phyloP scores from a whole-genome alignment of 2,888 invertebrate species.

The Myathropa florea region DNA sequence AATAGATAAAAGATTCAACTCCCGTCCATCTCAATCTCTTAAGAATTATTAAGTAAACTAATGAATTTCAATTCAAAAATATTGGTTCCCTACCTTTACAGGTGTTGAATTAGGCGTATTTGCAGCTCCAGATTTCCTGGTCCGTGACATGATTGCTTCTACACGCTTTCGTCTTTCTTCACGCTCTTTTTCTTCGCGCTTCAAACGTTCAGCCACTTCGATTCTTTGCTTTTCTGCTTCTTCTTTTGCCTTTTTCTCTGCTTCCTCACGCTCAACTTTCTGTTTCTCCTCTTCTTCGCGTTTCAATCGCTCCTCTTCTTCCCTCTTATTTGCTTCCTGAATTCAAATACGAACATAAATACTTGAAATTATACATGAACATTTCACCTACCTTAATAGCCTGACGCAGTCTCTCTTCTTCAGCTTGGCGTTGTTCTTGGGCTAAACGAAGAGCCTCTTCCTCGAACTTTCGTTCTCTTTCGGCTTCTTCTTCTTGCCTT shows the following conservation, averaged over 20 bases:
- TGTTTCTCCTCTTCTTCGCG: slow-evolving; percentile 85
- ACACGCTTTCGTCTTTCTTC: slow-evolving; percentile 93
- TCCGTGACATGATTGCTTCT: slow-evolving; percentile 95
- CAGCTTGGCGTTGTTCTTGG: slow-evolving; percentile 89
- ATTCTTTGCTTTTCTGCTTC: slow-evolving; percentile 91
- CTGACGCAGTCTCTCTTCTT: slow-evolving; percentile 92
- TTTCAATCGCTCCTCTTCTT: slow-evolving; percentile 88
- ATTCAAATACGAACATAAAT: neutral
- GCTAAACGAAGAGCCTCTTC: slow-evolving; percentile 90
- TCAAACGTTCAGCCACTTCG: slow-evolving; percentile 91
- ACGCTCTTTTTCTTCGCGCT: slow-evolving; percentile 93
- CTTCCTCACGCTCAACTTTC: slow-evolving; percentile 87
- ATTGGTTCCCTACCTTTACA: slow-evolving; percentile 75
- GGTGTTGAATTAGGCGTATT: slow-evolving; percentile 77
- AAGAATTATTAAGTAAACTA: neutral
- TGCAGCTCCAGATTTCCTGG: slow-evolving; percentile 82
- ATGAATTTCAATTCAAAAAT: neutral
- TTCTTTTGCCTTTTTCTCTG: slow-evolving; percentile 90
- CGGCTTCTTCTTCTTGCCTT: slow-evolving; percentile 88
- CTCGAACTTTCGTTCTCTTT: slow-evolving; percentile 90
- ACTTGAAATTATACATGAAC: neutral
- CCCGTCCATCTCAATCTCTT: too few relatives aligned
- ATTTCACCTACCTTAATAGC: slow-evolving; percentile 86
- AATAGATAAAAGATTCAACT: too few relatives aligned
- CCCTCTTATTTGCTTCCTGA: slow-evolving; percentile 88